Evolutionary conservation across 2,797 vertebrate species (phyloP).

Genomic region (Eulemur rubriventer): DNA sequence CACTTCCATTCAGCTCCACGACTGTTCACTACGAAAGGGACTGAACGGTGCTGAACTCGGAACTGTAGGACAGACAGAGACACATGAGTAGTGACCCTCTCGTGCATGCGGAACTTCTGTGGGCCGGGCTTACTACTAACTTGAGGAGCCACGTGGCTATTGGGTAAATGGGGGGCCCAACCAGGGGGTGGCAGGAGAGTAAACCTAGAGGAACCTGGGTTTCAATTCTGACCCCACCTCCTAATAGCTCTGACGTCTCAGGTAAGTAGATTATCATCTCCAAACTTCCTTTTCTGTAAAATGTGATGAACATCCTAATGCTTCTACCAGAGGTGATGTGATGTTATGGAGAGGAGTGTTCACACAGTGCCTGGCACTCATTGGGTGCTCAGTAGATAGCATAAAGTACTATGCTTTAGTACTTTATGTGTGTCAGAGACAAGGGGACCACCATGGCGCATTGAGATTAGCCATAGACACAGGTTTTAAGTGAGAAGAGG

Average conservation of each 20-base stretch:
- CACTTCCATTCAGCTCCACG: background rate
- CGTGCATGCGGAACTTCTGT: background rate
- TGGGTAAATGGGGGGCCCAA: background rate
- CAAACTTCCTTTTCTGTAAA: background rate
- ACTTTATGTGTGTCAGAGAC: background rate
- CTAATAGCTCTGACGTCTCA: background rate
- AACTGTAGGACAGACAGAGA: background rate
- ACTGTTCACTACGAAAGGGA: background rate
- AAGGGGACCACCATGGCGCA: background rate
- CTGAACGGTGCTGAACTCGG: background rate
- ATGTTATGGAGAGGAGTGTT: background rate
- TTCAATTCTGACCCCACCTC: background rate
- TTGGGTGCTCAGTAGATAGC: background rate
- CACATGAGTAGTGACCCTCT: background rate
- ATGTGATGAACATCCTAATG: background rate
- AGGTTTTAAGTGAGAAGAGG: background rate
- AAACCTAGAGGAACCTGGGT: background rate
- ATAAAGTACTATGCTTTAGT: no score
- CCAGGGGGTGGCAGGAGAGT: background rate
- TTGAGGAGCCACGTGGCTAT: background rate
- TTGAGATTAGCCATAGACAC: background rate
- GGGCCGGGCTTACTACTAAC: background rate
- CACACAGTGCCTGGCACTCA: background rate
- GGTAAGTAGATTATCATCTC: background rate
- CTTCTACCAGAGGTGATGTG: background rate